phyloP scores from a whole-genome alignment of 2,888 invertebrate genomes.

The Imbricaverruca yamaguchii region DNA sequence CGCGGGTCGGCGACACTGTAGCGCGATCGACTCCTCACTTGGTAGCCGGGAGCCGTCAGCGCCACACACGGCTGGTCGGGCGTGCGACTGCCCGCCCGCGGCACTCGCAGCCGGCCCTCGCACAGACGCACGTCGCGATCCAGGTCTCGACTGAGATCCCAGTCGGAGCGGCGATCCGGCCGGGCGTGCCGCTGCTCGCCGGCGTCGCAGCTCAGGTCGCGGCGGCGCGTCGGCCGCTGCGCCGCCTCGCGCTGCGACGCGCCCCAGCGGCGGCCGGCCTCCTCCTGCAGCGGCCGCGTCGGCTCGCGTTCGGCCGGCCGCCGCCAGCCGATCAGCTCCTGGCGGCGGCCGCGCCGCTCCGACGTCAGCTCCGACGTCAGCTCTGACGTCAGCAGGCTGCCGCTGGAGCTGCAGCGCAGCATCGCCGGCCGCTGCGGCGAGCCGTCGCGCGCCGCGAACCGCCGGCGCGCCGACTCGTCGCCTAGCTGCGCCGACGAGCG shows the following conservation, averaged over 20 bases:
- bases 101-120: neutral
- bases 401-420: neutral
- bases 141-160: too few species aligned
- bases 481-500: neutral
- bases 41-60: neutral
- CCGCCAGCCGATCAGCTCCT: neutral
- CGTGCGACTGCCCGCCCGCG: neutral
- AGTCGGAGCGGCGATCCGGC: neutral
- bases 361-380: too few species aligned
- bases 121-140: neutral
- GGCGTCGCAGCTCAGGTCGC: neutral
- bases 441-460: neutral
- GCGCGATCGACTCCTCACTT: neutral
- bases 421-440: neutral
- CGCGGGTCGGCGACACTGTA: constrained; percentile 4
- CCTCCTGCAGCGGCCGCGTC: neutral
- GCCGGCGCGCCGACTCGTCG: neutral
- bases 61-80: neutral
- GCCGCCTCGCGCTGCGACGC: neutral
- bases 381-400: neutral
- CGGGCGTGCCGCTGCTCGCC: neutral
- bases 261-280: neutral
- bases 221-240: neutral
- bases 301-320: neutral
- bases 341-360: neutral